Evolutionary conservation across 2,113 vertebrate genomes (phyloP).

Genomic region (Carollia perspicillata): DNA sequence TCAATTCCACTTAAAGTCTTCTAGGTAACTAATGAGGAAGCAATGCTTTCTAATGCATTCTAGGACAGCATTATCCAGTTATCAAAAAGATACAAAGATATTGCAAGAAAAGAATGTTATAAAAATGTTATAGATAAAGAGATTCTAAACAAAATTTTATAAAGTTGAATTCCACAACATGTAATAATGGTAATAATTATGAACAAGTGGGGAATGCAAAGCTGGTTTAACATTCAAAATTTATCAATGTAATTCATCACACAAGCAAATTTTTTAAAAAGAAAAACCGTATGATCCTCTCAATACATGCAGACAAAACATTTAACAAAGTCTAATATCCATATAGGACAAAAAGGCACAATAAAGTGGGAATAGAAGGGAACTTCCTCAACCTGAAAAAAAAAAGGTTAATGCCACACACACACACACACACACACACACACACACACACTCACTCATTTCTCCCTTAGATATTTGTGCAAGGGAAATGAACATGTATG

Average conservation of each 20-base stretch:
- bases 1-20: background rate
- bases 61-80: background rate
- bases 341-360: background rate
- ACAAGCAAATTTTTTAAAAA: background rate
- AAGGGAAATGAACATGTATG: background rate
- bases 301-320: background rate
- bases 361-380: background rate
- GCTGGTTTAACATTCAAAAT: constrained; percentile 39
- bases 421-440: background rate
- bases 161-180: background rate
- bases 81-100: background rate
- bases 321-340: background rate
- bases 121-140: background rate
- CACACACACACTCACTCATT: background rate
- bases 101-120: background rate
- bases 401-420: background rate
- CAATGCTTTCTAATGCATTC: background rate
- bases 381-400: background rate
- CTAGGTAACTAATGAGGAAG: background rate
- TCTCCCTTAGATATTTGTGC: background rate
- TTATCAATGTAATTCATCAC: background rate
- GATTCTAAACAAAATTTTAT: constrained; percentile 1
- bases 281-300: background rate
- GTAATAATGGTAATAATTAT: background rate
- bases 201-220: background rate